Evolutionary conservation across 2,797 vertebrate species (phyloP), one percentile per base, ranked within the genome.

Genomic region (Clarias platycephalus): DNA sequence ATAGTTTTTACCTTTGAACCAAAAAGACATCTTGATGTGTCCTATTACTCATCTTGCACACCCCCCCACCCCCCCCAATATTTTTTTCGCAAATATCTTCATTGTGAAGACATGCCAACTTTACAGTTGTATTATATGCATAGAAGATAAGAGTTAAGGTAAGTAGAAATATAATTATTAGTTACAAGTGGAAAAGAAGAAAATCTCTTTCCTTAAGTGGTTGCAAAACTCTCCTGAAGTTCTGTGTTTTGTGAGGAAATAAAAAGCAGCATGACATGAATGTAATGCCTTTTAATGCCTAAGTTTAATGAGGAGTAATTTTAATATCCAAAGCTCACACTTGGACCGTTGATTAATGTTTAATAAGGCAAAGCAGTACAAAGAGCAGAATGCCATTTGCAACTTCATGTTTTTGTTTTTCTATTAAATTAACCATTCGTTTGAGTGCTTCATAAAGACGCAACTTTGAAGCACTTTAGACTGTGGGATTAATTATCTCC

Each of bases 381-480:
- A 89, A 91, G 90, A 87, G 86, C 88, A 81, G 87, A 90, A 90
- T 90, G 88, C 90, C 89, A 91, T 93, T 92, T 91, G 88, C 88
- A 90, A 89, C 87, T 88, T 90, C 91, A 89, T 86, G 87, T 92
- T 91, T 90, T 89, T 91, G 90, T 91, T 87, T 86, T 90, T 90
- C 90, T 92, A 89, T 89, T 92, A 90, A 94, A 93, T 94, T 88
- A 93, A 93, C 92, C 91, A 92, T 93, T 92, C 90, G 91, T 92
- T 91, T 91, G 81, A 66, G 85, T 84, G 88, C 89, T 86, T 91
- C 91, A 89, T 91, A 87, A 92, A 92, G 91, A 89, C 91, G 91
- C 91, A 89, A 89, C 83, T 82, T 91, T 88, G 90, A 89, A 91
- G 90, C 85, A 81, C 89, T 90, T 88, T 86, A 90, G 90, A 90